Base-by-base conservation (phyloP, 23 tunicate genomes). In the Halocynthia aurantium region DNA sequence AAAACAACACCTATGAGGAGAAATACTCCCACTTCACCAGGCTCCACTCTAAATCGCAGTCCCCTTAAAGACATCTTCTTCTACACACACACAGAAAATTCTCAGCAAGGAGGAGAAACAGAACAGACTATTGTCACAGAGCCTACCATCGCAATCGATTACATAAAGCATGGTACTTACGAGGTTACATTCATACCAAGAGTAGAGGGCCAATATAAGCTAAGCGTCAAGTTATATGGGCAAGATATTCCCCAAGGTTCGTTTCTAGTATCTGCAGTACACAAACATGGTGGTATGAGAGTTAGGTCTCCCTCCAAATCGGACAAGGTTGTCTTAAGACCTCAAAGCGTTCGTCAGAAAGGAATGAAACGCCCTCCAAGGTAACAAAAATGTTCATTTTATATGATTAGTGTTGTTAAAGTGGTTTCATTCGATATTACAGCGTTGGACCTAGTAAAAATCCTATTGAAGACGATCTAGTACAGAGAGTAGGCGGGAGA, bases 281-380 rank as follows among this genome's bases (percentile, higher is more conserved):
- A 74, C 56, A 12, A 13, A 11, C 18, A 19, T 67, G 15, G 19
- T 49, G 18, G 72, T 21, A 67, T 21, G 22, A 11, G 72, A 67
- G 72, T 67, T 9, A 65, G 70, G 57, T 22, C 61, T 9, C 67
- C 80, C 7, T 52, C 67, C 0, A 55, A 22, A 22, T 51, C 82
- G 9, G 58, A 53, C 10, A 52, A 78, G 51, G 57, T 78, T 22
- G 52, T 66, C 13, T 64, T 64, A 61, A 72, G 72, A 66, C 82
- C 72, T 8, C 55, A 65, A 63, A 78, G 82, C 55, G 82, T 78
- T 63, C 75, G 72, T 44, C 73, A 64, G 52, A 50, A 52, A 65
- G 73, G 76, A 22, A 78, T 64, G 80, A 75, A 75, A 57, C 67
- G 80, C 13, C 80, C 80, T 21, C 80, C 57, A 75, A 75, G 80